Evolutionary conservation across 2,888 invertebrate species (phyloP), one percentile per base, ranked within the genome.

Genomic region (Melanchra persicariae): DNA sequence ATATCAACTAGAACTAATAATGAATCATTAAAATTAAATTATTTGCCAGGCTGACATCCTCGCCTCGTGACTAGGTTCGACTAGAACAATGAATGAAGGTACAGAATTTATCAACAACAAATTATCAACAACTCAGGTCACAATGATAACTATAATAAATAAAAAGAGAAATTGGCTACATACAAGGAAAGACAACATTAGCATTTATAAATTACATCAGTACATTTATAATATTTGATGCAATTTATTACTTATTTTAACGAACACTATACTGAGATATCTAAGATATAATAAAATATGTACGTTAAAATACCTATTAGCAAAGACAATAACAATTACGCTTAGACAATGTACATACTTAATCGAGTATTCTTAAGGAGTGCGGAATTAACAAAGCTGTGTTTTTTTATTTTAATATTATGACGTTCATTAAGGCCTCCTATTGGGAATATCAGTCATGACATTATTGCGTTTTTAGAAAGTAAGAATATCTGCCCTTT

Each of bases 71-170:
- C 49, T 61, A 68, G 49, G 9, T 61, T 68, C 15, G 76, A 76
- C 70, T 81, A 81, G 77, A 64, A 61, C 12, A 75, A 62, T 47
- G n/a, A 47, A 24, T 57, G 34, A 68, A 66, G 5, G 26, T 45
- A 49, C 26, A 51, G 17, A 59, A 59, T 64, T 24, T 54, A 60
- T 24, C 71, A 76, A 55, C 66, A 69, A 80, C 68, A 67, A 80
- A 75, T 65, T 83, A 87, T 77, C 43, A 75, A 71, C 83, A 86
- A 87, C 65, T 87, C 88, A 87, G 87, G 83, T 87, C 87, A 84
- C 88, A 79, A 67, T 75, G 83, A 81, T 81, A 75, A 78, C 71
- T 58, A 2, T 70, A 64, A 67, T 58, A 34, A 61, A 22, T 60
- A 49, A 40, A 57, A 22, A 57, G 19, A 40, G 3, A 63, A 74